Evolutionary conservation across 2,113 vertebrate species (phyloP).

Genomic region (Tachycineta bicolor): DNA sequence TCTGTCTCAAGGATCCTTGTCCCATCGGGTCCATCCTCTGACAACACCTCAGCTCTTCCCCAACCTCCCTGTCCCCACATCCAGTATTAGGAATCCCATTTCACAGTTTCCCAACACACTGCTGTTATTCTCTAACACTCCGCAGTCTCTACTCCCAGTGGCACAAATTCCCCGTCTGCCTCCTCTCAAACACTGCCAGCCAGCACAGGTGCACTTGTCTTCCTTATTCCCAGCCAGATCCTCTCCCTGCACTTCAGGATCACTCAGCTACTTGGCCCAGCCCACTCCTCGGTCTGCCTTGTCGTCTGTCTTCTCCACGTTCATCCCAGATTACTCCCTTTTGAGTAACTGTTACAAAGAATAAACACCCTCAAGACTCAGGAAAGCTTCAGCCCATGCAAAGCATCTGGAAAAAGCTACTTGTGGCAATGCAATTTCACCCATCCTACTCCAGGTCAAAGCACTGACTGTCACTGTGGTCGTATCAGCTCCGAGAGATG

Average conservation of each 20-base stretch:
- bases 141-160: not conserved
- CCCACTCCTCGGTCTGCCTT: not conserved
- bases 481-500: fast-evolving
- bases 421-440: not conserved
- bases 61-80: not conserved
- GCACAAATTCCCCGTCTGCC: not conserved
- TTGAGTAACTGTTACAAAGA: not conserved
- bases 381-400: not conserved
- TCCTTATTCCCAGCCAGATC: not conserved
- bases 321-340: not conserved
- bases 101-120: not conserved
- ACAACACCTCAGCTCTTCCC: not conserved
- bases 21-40: not conserved
- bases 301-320: not conserved
- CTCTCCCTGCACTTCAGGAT: fast-evolving
- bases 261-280: not conserved
- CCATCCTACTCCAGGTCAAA: fast-evolving
- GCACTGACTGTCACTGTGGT: not conserved
- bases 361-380: not conserved
- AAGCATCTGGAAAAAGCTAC: not conserved
- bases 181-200: not conserved
- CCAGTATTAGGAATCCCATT: not conserved
- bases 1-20: not conserved
- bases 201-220: not conserved
- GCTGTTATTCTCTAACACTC: not conserved